Evolutionary conservation across 2,888 invertebrate species (phyloP).

Genomic region (Caenorhabditis sp.): DNA sequence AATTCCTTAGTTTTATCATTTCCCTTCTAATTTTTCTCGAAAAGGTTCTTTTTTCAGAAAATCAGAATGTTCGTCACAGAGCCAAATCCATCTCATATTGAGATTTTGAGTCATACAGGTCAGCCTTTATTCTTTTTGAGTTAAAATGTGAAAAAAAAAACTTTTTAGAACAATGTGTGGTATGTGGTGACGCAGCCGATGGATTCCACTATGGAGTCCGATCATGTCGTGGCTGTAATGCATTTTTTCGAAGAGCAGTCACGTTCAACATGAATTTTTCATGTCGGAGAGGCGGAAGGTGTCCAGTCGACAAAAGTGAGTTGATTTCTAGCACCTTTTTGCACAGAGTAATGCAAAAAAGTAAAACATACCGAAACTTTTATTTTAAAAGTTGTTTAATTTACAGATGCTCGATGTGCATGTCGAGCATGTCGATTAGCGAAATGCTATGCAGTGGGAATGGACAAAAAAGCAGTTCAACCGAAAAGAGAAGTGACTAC

Average conservation of each 20-base stretch:
- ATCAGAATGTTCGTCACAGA: slow-evolving; percentile 27
- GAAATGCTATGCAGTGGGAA: slow-evolving; percentile 71
- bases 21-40: no score
- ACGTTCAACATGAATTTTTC: slow-evolving; percentile 74
- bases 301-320: slow-evolving; percentile 76
- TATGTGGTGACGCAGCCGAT: slow-evolving; percentile 81
- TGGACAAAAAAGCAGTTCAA: slow-evolving; percentile 70
- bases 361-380: not conserved
- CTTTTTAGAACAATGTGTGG: slow-evolving; percentile 57
- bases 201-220: slow-evolving; percentile 80
- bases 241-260: slow-evolving; percentile 77
- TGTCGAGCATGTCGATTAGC: slow-evolving; percentile 74
- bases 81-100: slow-evolving; percentile 43
- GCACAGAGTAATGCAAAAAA: slow-evolving; percentile 3
- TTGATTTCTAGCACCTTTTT: not conserved
- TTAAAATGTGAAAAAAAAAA: slow-evolving; percentile 1
- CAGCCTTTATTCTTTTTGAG: not conserved
- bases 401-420: slow-evolving; percentile 76
- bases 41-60: no score
- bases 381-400: not conserved
- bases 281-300: slow-evolving; percentile 74
- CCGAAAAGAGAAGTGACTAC: slow-evolving; percentile 52
- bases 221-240: slow-evolving; percentile 73
- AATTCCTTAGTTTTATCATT: no score
- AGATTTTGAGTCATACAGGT: slow-evolving; percentile 55